A percentile compares a stretch with the other conserved stretches of the same genome.
Evolutionary conservation across 2,113 vertebrate species (phyloP).

Genomic region (Siniperca chuatsi): DNA sequence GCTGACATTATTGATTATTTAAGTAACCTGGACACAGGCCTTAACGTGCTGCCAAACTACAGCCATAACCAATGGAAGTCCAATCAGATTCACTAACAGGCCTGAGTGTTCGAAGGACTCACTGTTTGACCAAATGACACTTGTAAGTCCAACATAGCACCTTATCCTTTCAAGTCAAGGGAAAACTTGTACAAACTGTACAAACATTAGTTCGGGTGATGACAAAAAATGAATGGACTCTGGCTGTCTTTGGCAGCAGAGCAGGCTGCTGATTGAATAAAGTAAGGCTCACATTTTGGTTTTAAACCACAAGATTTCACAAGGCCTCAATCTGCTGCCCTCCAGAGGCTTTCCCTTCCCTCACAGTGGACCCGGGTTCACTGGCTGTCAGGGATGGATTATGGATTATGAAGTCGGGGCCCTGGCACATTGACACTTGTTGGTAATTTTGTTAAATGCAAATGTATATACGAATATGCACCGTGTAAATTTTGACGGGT

Average conservation of each 20-base stretch:
- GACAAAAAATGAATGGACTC: not conserved
- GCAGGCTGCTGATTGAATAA: not conserved
- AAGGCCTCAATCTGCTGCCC: conserved; percentile 22
- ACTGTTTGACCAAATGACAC: not conserved
- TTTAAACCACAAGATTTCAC: conserved; percentile 18
- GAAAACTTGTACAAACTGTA: not conserved
- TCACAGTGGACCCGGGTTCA: not conserved
- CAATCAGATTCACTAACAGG: not conserved
- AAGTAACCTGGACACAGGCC: not conserved
- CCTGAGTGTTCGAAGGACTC: not conserved
- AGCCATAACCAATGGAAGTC: not conserved
- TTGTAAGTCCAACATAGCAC: not conserved
- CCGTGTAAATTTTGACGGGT: not conserved
- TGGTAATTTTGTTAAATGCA: not conserved
- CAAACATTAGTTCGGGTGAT: not conserved
- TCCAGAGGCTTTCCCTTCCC: not conserved
- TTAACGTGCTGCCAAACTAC: not conserved
- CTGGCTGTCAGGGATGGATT: not conserved
- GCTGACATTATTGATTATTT: not conserved
- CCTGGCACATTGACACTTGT: not conserved
- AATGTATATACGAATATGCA: not conserved
- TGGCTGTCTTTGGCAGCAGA: not conserved
- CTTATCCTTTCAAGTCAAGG: not conserved
- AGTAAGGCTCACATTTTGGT: not conserved
- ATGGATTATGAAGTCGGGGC: not conserved